Conservation (phyloP, 2,797 vertebrate species). For the Ceryle rudis region DNA sequence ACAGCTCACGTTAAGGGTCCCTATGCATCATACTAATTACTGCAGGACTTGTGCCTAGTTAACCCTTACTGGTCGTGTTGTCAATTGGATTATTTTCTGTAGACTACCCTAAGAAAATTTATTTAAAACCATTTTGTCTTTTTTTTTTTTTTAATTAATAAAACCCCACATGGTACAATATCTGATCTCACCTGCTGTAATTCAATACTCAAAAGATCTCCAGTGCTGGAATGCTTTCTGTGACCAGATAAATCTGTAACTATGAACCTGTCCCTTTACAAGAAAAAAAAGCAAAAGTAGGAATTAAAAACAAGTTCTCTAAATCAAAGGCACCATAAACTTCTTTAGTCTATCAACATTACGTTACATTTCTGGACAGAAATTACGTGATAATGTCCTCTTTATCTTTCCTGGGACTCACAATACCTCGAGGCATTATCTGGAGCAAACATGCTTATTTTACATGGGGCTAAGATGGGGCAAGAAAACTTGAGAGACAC, state of each 20-base stretch:
- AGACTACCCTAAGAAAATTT: neutral
- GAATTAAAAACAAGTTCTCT: neutral
- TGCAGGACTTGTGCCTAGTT: neutral
- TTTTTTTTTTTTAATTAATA: neutral
- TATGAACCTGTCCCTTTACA: slow-evolving; percentile 87
- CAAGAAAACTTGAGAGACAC: neutral
- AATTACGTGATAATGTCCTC: neutral
- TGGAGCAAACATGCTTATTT: neutral
- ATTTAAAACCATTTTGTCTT: neutral
- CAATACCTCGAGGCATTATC: neutral
- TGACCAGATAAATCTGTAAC: slow-evolving; percentile 84
- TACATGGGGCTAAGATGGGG: neutral
- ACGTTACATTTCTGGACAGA: neutral
- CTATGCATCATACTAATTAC: neutral
- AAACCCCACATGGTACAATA: neutral
- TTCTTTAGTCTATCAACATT: neutral
- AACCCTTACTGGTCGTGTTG: neutral
- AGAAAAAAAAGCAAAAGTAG: slow-evolving; percentile 43
- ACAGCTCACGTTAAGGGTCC: neutral
- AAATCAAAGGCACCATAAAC: neutral
- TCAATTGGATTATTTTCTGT: neutral
- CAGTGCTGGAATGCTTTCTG: slow-evolving; percentile 85
- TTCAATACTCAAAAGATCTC: slow-evolving; percentile 85
- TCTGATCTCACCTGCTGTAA: slow-evolving; percentile 80
- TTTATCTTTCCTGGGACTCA: neutral